Conservation (phyloP, 2,113 vertebrate genomes). For the Arizona elegans region DNA sequence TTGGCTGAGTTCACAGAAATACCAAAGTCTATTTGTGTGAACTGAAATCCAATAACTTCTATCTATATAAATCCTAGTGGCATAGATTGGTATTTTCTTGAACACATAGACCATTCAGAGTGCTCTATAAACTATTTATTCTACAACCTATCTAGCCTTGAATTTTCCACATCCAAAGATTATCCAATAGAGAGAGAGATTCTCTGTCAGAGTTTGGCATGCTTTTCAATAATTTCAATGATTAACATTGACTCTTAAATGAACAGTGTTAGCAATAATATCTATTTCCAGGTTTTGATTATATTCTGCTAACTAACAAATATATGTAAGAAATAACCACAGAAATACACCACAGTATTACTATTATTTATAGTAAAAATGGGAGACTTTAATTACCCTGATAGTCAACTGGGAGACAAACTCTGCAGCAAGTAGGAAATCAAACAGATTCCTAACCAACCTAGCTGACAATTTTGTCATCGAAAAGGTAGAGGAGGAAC, state of each 20-base stretch:
- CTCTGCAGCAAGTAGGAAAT: too few species aligned
- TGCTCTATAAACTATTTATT: background rate
- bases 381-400: too few species aligned
- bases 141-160: background rate
- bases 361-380: too few species aligned
- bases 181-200: background rate
- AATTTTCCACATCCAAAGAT: background rate
- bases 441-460: too few species aligned
- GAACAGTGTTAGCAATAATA: background rate
- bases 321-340: too few species aligned
- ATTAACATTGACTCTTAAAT: background rate
- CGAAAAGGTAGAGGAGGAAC: too few species aligned
- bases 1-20: background rate
- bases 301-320: background rate
- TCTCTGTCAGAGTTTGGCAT: background rate
- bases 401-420: too few species aligned
- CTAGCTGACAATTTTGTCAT: too few species aligned
- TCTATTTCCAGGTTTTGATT: background rate
- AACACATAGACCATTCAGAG: background rate
- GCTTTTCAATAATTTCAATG: background rate
- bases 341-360: too few species aligned
- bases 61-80: background rate
- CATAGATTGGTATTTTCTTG: background rate
- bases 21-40: background rate
- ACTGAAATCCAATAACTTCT: background rate